phyloP scores from a whole-genome alignment of 2,113 vertebrate species.

The Poicephalus gulielmi region DNA sequence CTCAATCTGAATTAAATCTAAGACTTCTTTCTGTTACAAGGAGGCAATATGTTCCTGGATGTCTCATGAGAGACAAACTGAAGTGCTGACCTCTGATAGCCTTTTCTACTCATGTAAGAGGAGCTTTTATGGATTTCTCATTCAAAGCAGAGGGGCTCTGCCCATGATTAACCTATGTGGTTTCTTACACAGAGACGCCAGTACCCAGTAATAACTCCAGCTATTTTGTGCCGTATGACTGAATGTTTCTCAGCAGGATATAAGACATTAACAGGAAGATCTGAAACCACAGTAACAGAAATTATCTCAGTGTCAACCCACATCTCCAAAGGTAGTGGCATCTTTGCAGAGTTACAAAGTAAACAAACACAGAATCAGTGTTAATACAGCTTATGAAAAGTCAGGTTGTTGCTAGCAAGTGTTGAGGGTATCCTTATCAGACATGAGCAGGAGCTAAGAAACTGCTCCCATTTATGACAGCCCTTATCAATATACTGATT shows the following conservation, averaged over 20 bases:
- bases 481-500: not conserved
- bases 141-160: not conserved
- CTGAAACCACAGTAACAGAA: not conserved
- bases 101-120: not conserved
- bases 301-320: fast-evolving
- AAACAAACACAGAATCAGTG: not conserved
- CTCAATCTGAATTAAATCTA: not conserved
- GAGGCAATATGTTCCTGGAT: not conserved
- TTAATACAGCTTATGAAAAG: not conserved
- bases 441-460: not conserved
- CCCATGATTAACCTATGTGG: not conserved
- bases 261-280: not conserved
- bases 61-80: not conserved
- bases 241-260: not conserved
- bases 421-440: not conserved
- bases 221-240: not conserved
- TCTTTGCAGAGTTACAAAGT: not conserved
- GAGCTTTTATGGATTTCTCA: not conserved
- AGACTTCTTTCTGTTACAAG: not conserved
- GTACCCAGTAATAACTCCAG: not conserved
- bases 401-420: not conserved
- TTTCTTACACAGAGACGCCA: not conserved
- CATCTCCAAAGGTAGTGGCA: not conserved
- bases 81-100: not conserved
- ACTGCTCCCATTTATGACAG: not conserved